Evolutionary conservation across 2,888 invertebrate genomes (phyloP), one percentile per base, ranked within the genome.

Genomic region (Dryobotodes eremita): DNA sequence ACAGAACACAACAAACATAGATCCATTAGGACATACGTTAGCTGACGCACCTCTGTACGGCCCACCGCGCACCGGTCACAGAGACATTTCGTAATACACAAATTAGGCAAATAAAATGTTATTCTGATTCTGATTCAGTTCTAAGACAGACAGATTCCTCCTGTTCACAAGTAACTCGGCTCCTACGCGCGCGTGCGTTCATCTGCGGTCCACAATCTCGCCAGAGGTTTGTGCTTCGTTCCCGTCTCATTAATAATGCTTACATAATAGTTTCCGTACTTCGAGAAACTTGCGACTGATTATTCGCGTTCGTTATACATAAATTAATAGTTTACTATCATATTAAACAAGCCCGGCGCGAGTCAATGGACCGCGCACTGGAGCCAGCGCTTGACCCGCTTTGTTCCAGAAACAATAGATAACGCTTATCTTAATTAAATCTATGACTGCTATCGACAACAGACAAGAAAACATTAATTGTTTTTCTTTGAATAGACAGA

Each of bases 361-460:
- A 26, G 7, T 48, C n/a, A 36, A 20, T 11, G 17, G 59, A 26
- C 26, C 26, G 65, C 42, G n/a, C 42, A 6, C 65, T 46, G 65
- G 42, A 42, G 42, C n/a, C 55, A 8, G 23, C 55, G 62, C 62
- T 57, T 23, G 55, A 64, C 71, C 71, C 78, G 26, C 42, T 80
- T 79, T 62, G 78, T 80, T 80, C 50, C 26, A 48, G 26, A 36
- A 80, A 79, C 80, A 71, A 80, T 79, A 64, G 78, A 64, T 64
- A 57, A 80, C 71, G 80, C 26, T 79, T 57, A 80, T 79, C 78
- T 71, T 79, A 79, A 80, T 79, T 62, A 64, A 79, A 80, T 80
- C 80, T 64, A 55, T 70, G 26, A 62, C 55, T 71, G 78, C 48
- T 64, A 71, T 80, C 26, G 79, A 80, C 80, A 64, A 36, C 48